Conservation (phyloP, 2,888 invertebrate species). For the Dryocosmus kuriphilus region DNA sequence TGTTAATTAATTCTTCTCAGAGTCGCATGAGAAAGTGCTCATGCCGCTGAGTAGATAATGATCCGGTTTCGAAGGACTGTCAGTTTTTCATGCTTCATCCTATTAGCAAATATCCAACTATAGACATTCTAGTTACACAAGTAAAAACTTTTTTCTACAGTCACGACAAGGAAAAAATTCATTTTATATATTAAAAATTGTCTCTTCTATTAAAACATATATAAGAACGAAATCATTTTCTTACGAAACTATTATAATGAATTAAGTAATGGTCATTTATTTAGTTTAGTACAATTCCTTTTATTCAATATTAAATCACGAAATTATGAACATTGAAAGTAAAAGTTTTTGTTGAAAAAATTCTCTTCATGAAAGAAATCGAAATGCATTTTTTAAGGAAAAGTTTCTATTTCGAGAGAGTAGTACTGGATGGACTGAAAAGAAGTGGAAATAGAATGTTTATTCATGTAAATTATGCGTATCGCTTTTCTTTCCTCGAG, state of each 20-base stretch:
- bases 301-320: no score
- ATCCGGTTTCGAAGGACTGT: constrained; percentile 60
- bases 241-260: no score
- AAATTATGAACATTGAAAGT: no score
- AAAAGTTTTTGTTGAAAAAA: no score
- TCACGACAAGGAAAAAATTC: no score
- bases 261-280: no score
- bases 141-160: no score
- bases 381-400: not conserved
- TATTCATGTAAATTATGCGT: constrained; percentile 46
- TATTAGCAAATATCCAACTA: not conserved
- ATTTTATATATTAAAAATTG: no score
- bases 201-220: no score
- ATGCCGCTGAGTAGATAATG: constrained; percentile 58
- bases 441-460: not conserved
- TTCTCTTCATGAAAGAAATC: no score
- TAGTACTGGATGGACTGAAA: not conserved
- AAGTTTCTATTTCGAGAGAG: not conserved
- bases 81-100: constrained; percentile 22
- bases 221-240: no score
- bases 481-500: constrained; percentile 48
- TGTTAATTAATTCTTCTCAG: constrained; percentile 63
- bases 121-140: not conserved
- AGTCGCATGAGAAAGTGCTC: constrained; percentile 61
- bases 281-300: no score